Base-by-base conservation (phyloP, 2,888 invertebrate genomes). In the Drosophila quasianomalipes region DNA sequence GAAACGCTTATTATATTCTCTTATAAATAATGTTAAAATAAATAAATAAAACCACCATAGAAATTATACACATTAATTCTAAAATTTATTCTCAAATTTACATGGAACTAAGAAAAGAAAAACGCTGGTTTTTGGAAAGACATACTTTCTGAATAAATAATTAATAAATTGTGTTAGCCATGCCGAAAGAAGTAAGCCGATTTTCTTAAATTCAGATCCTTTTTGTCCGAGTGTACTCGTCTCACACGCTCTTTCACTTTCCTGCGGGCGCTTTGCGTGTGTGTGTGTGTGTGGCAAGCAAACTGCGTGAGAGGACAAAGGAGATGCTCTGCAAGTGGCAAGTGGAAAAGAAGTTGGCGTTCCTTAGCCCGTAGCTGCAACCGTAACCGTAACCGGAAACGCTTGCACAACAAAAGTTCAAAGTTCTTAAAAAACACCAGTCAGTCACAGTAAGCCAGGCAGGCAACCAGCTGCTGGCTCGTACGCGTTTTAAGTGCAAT, bases 301-400 rank as follows among this genome's bases (percentile, higher is more conserved):
- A 47, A 47, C 47, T 47, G 54, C 22, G 26, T 26, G 26, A 67
- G 59, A 51, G 60, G 28, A 83, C 77, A 89, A 86, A 83, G 37
- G 22, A 69, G 82, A 76, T 60, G 28, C 58, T 69, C 62, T 53
- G 61, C 54, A 57, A 47, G 31, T n/a, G 51, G 64, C 65, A 78
- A 70, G 73, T 73, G 68, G 65, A 77, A 65, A 33, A 59, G 68
- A 81, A 72, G 55, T 78, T 59, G 55, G 57, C 57, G 28, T 57
- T 57, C 28, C 57, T 57, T 57, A 30, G 26, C 16, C 37, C 71
- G 72, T 51, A 89, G 81, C 79, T 81, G 84, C 31, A 57, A 39
- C 31, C 70, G 62, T 39, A 89, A 86, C 79, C 81, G 89, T 47
- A 89, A 81, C 84, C 84, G 84, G 89, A 85, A 85, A 81, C 68